phyloP scores from a whole-genome alignment of 2,113 vertebrate species.

The Pandion haliaetus region DNA sequence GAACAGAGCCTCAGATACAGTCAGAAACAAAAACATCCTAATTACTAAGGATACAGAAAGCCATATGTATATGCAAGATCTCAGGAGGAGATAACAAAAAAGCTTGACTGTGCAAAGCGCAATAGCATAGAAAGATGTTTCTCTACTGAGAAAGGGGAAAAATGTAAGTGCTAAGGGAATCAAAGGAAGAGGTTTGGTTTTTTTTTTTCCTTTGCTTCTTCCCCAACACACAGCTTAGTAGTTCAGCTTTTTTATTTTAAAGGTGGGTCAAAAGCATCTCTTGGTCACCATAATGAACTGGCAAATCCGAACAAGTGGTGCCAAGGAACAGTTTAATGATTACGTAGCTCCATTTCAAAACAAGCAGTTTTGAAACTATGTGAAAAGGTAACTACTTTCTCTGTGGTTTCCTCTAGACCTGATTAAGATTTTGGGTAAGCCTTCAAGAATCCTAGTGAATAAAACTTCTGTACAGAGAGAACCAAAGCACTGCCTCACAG shows the following conservation, averaged over 20 bases:
- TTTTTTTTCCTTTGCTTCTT: background rate
- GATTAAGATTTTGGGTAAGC: background rate
- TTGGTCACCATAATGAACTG: background rate
- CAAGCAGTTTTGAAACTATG: background rate
- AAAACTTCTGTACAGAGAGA: background rate
- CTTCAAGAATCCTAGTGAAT: background rate
- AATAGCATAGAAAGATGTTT: background rate
- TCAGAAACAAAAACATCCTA: slow-evolving; percentile 28
- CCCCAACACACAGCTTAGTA: background rate
- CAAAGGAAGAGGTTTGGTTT: background rate
- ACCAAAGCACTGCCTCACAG: background rate
- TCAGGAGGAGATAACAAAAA: background rate
- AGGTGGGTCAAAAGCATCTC: background rate
- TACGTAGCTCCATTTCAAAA: background rate
- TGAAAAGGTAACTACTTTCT: background rate
- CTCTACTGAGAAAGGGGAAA: background rate
- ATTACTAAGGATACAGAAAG: slow-evolving; percentile 17
- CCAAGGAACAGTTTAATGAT: background rate
- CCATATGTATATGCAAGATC: background rate
- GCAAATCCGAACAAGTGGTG: background rate
- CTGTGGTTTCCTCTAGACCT: background rate
- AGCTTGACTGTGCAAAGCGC: background rate
- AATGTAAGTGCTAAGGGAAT: background rate
- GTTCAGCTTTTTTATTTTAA: background rate
- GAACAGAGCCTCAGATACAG: background rate